Base-by-base conservation (phyloP, 2,888 invertebrate genomes). In the Choristoneura rosaceana region DNA sequence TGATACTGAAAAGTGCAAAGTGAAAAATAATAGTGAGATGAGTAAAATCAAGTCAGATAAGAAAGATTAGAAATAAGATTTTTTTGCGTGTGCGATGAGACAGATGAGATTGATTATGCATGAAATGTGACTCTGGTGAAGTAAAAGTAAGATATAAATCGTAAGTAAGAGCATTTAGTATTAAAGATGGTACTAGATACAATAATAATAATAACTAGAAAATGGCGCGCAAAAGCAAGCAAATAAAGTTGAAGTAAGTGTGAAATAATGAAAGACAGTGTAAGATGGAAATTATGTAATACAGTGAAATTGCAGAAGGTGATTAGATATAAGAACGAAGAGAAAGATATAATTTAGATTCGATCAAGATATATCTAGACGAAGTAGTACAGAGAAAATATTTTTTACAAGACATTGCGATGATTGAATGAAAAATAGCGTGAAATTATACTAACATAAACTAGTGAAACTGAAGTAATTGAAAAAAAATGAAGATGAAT, bases 211-310 rank as follows among this genome's bases (percentile, higher is more conserved):
- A 38, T 15, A 12, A 38, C 38, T 38, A 38, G 38, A 62, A 4
- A 43, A 12, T 58, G 12, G 38, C 12, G 25, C 25, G 12, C 2
- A 25, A 45, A 47, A 52, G 50, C n/a, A 34, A 34, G 52, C 14
- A n/a, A 7, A 7, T 43, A n/a, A 33, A 59, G 59, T 34, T 43
- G 2, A 68, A 60, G 59, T n/a, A 33, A 45, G 47, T 41, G 52
- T 63, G 34, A 58, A 62, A 43, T 58, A 64, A 65, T 65, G 60
- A 64, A 70, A 68, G 68, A 60, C 60, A 38, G 38, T 38, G 47
- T 68, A 33, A 60, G 38, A 68, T 59, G 15, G 33, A 50, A 68
- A 45, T 50, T 38, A 38, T 68, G 34, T 68, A 68, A 60, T 68
- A 59, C 58, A 50, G 38, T 68, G 45, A 73, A 47, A 63, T 52